phyloP scores from a whole-genome alignment of 2,113 vertebrate genomes.

The Phylloscopus trochilus region DNA sequence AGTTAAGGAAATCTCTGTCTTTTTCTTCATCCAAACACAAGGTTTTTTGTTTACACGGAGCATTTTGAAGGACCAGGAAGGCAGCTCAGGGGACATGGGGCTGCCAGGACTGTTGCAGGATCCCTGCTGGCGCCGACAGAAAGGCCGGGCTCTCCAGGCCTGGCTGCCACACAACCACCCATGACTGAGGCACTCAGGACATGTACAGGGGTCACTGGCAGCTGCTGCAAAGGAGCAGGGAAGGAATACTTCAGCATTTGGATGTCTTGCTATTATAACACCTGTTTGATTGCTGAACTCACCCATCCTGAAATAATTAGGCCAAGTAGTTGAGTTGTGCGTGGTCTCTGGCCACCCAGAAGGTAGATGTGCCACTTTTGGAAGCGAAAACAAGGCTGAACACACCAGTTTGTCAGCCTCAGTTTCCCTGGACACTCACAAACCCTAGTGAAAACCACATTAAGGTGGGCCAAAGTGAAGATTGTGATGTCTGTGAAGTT shows the following conservation, averaged over 20 bases:
- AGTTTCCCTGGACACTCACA: not conserved
- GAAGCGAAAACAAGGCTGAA: not conserved
- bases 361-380: not conserved
- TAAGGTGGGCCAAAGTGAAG: not conserved
- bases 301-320: not conserved
- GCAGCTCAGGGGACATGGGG: fast-evolving
- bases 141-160: fast-evolving
- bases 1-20: not conserved
- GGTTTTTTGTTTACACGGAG: not conserved
- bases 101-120: not conserved
- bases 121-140: fast-evolving
- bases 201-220: not conserved
- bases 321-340: fast-evolving
- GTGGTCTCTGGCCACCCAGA: not conserved
- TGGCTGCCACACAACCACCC: not conserved
- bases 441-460: constrained; percentile 26
- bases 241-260: not conserved
- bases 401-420: not conserved
- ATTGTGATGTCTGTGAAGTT: constrained; percentile 62
- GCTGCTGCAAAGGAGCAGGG: not conserved
- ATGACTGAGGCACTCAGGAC: fast-evolving
- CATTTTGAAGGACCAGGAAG: not conserved
- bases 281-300: not conserved
- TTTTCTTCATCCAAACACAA: not conserved
- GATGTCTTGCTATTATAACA: not conserved